Evolutionary conservation across 1,140 invertebrate species (phyloP), one percentile per base, ranked within the genome.

Genomic region (Planococcus citri): DNA sequence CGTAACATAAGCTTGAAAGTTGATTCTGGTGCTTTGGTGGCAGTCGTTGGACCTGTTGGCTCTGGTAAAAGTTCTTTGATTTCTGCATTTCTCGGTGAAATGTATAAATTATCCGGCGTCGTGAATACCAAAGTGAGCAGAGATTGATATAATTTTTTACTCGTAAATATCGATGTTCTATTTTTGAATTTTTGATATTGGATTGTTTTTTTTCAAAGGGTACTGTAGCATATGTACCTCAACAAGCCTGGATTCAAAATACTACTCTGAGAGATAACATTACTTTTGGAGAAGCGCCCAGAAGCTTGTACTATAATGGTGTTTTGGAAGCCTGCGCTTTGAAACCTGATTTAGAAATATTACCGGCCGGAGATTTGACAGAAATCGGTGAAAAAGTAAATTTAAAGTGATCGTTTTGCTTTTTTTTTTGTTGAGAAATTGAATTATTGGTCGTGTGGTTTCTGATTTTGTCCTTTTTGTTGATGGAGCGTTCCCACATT

Each of bases 181-280:
- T n/a, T n/a, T n/a, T n/a, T n/a, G n/a, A n/a, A n/a, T n/a, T n/a
- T n/a, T n/a, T n/a, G n/a, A n/a, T n/a, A n/a, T 68, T 67, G 6
- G 22, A 6, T 9, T 10, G 9, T 27, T 6, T 37, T 6, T 37
- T 20, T 41, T 1, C 67, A 4, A 71, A 89, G 83, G 92, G 91
- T 60, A 83, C 82, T 37, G 83, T 94, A 68, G 92, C 92, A 0
- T 95, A 95, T 78, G 92, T 95, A 6, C 84, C 92, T 0, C 94
- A 96, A 78, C 91, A 95, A 80, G 90, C 93, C 0, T 96, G 94
- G 94, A 95, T 95, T 70, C 92, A 94, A 80, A 96, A 95, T 79
- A 86, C 87, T 17, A 91, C 92, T 0, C 78, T 97, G 21, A 84
- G 87, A 76, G 87, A 95, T 72, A 97, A 97, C 76, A 90, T 97